Evolutionary conservation across 2,113 vertebrate species (phyloP).

Genomic region (Petromus typicus): DNA sequence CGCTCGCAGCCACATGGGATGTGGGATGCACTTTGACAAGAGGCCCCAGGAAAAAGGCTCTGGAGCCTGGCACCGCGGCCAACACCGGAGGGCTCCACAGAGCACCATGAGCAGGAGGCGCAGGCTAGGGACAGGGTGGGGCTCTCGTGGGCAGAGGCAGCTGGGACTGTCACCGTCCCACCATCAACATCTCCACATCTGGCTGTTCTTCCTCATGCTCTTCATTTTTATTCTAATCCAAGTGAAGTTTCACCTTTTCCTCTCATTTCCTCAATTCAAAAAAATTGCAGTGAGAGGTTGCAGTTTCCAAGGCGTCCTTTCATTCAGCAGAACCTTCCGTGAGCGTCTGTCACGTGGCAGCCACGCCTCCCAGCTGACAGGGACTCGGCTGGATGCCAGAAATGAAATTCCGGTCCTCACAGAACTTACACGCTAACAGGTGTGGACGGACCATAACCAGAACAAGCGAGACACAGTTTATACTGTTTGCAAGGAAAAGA

Average conservation of each 20-base stretch:
- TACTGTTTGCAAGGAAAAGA: background rate
- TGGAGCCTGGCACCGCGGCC: fast-evolving
- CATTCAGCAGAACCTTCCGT: background rate
- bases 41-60: background rate
- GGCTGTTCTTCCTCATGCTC: background rate
- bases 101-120: background rate
- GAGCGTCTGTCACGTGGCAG: fast-evolving
- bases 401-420: background rate
- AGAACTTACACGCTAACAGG: background rate
- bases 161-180: background rate
- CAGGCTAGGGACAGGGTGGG: background rate
- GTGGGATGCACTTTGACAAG: background rate
- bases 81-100: background rate
- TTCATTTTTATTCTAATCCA: background rate
- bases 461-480: background rate
- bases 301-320: background rate
- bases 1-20: fast-evolving
- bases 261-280: background rate
- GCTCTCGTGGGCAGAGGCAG: background rate
- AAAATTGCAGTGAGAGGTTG: background rate
- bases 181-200: background rate
- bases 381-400: background rate
- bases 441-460: background rate
- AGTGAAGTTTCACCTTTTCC: background rate
- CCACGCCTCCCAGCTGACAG: background rate